Evolutionary conservation across 2,888 invertebrate species (phyloP).

Genomic region (Stomorhina lunata): DNA sequence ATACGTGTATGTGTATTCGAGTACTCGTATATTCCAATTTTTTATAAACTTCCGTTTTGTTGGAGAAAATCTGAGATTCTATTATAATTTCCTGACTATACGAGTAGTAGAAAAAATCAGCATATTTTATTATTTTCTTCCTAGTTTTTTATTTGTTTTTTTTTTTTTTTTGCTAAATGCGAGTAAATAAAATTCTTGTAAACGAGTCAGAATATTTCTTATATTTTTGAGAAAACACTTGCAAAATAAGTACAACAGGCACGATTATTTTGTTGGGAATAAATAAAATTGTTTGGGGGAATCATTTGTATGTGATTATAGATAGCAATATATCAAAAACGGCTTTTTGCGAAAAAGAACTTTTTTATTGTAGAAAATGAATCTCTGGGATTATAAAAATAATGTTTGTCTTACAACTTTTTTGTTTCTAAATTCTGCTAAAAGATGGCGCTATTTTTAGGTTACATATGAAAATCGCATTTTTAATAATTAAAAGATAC

Average conservation of each 20-base stretch:
- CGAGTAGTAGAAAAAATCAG: background rate
- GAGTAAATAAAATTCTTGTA: background rate
- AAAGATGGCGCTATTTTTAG: too few relatives aligned
- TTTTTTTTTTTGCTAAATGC: background rate
- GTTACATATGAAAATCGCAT: too few relatives aligned
- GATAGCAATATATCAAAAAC: too few relatives aligned
- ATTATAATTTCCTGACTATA: conserved; percentile 11
- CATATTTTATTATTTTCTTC: conserved; percentile 1
- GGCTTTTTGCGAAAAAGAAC: too few relatives aligned
- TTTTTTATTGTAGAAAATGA: too few relatives aligned
- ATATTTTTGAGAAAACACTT: background rate
- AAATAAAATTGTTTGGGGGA: background rate
- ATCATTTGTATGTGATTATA: too few relatives aligned
- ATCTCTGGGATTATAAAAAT: too few relatives aligned
- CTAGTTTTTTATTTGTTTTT: too few relatives aligned
- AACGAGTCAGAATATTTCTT: background rate
- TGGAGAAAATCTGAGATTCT: conserved; percentile 7
- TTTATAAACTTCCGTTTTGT: conserved; percentile 5
- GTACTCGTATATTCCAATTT: background rate
- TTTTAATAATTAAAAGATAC: too few relatives aligned
- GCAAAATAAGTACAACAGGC: background rate
- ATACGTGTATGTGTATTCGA: background rate
- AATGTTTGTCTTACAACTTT: too few relatives aligned
- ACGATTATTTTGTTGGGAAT: background rate
- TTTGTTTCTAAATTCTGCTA: too few relatives aligned